These are phyloP conservation scores for Thinocorus orbignyianus DNA, from an alignment of 2,113 vertebrate genomes.

Conservation along the genomic window DNA sequence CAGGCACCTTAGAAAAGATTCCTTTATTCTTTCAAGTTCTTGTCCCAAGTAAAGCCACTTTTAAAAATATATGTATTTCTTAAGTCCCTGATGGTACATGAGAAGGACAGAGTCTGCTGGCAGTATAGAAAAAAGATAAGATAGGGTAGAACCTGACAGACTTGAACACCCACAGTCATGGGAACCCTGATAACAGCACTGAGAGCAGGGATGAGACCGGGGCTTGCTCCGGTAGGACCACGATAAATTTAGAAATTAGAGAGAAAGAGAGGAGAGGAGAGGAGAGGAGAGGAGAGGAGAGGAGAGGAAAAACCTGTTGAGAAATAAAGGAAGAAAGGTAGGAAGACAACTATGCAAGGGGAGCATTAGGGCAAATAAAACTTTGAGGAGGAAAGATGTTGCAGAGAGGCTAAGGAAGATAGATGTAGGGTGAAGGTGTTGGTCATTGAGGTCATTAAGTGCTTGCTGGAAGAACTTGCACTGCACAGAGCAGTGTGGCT, in stretches of 20 bases:
- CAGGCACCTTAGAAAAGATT: background rate
- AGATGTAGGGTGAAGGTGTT: background rate
- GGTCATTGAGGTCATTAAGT: background rate
- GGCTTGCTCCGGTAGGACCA: background rate
- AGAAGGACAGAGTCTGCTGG: background rate
- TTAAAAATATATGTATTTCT: background rate
- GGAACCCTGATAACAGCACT: background rate
- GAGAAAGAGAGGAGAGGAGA: background rate
- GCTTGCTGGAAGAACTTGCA: background rate
- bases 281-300: background rate
- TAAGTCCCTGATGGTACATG: background rate
- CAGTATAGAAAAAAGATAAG: background rate
- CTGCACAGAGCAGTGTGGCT: background rate
- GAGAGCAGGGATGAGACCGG: accelerated
- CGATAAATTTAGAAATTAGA: background rate
- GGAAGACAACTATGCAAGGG: background rate
- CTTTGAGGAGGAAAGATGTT: background rate
- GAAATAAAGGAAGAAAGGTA: background rate
- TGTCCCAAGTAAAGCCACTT: background rate
- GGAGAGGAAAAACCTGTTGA: background rate
- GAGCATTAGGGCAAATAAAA: background rate
- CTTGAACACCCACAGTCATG: background rate
- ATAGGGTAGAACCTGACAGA: background rate
- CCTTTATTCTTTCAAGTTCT: background rate
- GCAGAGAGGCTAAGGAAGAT: background rate